Base-by-base conservation (phyloP, 92 coral and sea anemone species). In the Siderastrea siderea region DNA sequence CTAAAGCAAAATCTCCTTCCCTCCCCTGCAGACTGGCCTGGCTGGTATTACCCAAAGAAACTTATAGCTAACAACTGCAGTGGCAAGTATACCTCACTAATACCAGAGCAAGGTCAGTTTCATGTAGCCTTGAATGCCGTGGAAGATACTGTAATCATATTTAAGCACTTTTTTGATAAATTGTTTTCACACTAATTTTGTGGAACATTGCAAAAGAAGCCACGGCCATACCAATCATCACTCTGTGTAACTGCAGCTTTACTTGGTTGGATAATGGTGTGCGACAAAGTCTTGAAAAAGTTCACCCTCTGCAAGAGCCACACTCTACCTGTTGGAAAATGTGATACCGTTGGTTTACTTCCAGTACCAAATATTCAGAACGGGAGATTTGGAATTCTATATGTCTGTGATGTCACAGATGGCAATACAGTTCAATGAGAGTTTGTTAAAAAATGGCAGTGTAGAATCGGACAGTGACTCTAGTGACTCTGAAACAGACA, bases 11-110 rank as follows among this genome's bases (percentile, higher is more conserved):
- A 90, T 74, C 86, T 85, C 44, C 47, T 90, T 19, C 93, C 93
- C 9, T 71, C 79, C 52, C 93, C 93, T 3, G 86, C 90, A 13
- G 93, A 90, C 68, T 90, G 93, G 93, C 91, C 94, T 1, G 88
- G 84, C 6, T 86, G 91, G 91, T 81, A 86, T 54, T 86, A 86
- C 44, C 83, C 84, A 47, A 91, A 91, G 54, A 86, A 91, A 43
- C 87, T 80, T 1, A 67, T 91, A 48, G 94, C 94, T 19, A 74
- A 84, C 76, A 61, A 78, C 54, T 48, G 59, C 15, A 47, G 54
- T 7, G 75, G 75, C 84, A 5, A 67, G 64, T 15, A 6, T 13
- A 62, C 13, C 1, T 61, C 54, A 47, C 1, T 78, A 1, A 68
- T 89, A n/a, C 89, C 92, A 83, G 88, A 83, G 58, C 83, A 71